Percentiles rank a stretch among this genome's conserved stretches.
Conservation (phyloP, 2,888 invertebrate species). For the Eilema griseolum region DNA sequence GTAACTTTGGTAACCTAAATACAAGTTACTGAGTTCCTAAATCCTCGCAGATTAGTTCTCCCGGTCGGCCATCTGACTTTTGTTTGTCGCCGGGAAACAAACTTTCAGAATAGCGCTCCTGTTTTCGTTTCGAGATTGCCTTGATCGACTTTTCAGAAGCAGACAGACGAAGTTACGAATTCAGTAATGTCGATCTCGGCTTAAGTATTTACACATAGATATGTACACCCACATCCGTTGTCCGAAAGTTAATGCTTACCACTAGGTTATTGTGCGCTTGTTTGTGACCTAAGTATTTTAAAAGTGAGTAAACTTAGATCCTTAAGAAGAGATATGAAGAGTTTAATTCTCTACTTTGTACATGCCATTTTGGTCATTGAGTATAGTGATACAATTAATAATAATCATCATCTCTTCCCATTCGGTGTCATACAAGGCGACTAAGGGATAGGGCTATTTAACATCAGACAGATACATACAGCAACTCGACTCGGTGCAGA, state of each 20-base stretch:
- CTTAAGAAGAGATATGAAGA: no score
- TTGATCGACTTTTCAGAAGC: background rate
- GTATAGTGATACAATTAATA: no score
- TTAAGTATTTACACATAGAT: background rate
- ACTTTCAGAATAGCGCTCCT: background rate
- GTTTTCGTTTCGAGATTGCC: background rate
- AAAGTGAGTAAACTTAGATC: background rate
- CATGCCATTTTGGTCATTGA: no score
- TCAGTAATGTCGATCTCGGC: background rate
- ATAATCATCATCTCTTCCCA: no score
- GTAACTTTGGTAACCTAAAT: slow-evolving; percentile 2
- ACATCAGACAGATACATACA: no score
- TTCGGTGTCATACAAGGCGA: no score
- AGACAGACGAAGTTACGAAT: background rate
- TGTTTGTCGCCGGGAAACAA: background rate
- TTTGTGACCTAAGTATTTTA: background rate
- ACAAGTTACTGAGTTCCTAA: background rate
- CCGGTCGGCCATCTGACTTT: background rate
- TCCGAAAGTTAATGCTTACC: background rate
- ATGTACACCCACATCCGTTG: no score
- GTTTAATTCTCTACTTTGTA: no score
- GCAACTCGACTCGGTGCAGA: no score
- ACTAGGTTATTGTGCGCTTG: background rate
- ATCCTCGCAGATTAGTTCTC: background rate
- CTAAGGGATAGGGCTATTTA: no score